These are phyloP conservation scores for Arctia plantaginis DNA, from an alignment of 2,888 invertebrate genomes.

Conservation along the genomic window DNA sequence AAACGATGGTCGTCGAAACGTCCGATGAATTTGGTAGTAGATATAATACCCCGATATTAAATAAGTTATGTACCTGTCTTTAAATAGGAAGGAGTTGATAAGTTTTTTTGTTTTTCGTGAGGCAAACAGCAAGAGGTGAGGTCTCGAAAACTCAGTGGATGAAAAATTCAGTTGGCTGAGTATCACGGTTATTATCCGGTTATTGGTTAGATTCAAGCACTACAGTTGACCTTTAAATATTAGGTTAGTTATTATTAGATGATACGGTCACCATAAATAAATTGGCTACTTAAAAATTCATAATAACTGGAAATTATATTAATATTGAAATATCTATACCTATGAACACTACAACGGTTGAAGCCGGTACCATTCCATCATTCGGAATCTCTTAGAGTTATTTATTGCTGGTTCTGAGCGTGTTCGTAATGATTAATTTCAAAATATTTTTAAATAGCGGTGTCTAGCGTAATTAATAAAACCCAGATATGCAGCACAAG, in stretches of 20 bases:
- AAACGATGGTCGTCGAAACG: constrained; percentile 9
- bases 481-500: not conserved
- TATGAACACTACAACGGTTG: not conserved
- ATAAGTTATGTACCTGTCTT: not conserved
- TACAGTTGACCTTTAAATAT: not conserved
- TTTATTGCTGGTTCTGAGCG: not conserved
- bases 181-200: not conserved
- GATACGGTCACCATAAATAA: not conserved
- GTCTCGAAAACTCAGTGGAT: not conserved
- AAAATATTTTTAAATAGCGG: not conserved
- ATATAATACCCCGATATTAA: not conserved
- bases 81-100: not conserved
- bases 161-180: not conserved
- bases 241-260: not conserved
- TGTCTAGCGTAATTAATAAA: not conserved
- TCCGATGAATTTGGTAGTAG: constrained; percentile 5
- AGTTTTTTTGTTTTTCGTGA: not conserved
- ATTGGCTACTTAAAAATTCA: not conserved
- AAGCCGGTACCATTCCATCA: not conserved
- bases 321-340: too few relatives aligned
- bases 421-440: not conserved
- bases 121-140: not conserved
- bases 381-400: not conserved
- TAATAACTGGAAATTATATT: too few relatives aligned
- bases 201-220: not conserved